phyloP scores from a whole-genome alignment of 2,113 vertebrate species.

The Ploceus nigricollis region DNA sequence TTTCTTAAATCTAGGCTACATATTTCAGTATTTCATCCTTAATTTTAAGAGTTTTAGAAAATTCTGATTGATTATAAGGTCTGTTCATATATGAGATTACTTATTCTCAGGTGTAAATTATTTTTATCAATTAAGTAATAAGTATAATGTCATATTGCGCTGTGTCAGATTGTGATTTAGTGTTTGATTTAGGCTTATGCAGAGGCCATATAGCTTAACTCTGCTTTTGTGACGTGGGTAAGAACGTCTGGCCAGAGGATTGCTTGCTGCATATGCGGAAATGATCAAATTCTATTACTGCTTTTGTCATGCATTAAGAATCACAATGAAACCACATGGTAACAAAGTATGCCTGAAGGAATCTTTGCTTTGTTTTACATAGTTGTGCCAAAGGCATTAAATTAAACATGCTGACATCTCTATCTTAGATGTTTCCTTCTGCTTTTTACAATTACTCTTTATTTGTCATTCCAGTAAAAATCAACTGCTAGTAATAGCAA shows the following conservation, averaged over 20 bases:
- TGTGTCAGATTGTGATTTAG: neutral
- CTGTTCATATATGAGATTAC: neutral
- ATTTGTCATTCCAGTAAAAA: slow-evolving; percentile 48
- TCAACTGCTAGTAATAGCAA: slow-evolving; percentile 3
- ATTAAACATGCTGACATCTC: neutral
- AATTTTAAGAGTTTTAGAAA: neutral
- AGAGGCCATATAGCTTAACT: neutral
- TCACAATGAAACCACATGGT: neutral
- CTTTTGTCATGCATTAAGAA: neutral
- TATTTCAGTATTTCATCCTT: neutral
- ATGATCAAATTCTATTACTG: neutral
- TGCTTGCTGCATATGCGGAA: neutral
- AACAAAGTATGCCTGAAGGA: neutral
- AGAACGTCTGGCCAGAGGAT: neutral
- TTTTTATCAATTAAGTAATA: neutral
- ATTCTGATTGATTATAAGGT: neutral
- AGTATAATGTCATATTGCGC: neutral
- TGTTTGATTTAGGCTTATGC: neutral
- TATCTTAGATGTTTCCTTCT: slow-evolving; percentile 18
- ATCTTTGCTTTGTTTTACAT: neutral
- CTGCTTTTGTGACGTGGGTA: neutral
- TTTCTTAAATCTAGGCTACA: neutral
- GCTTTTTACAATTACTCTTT: slow-evolving; percentile 11
- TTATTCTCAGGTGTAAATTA: neutral
- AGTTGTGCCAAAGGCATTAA: neutral